Base-by-base conservation (phyloP, 1,140 invertebrate genomes). In the Drosophila bocqueti region DNA sequence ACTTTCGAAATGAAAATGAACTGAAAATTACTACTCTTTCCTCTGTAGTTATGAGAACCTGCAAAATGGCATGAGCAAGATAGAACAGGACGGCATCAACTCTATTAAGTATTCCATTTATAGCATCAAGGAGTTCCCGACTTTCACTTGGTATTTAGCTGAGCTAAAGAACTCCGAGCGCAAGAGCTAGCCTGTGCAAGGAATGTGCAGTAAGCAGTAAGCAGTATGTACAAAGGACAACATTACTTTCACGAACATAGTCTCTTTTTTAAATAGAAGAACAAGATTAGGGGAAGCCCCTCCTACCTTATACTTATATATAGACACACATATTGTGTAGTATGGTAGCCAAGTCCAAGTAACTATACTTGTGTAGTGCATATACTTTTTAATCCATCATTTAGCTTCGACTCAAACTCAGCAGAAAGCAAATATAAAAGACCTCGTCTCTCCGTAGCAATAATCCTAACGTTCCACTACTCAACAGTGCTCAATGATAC, bases 71-170 rank as follows among this genome's bases (percentile, higher is more conserved):
- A 96, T 96, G 79, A 96, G 96, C 87, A 95, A 96, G 83, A 98
- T 96, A 93, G 95, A 95, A 68, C 96, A 95, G 49, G 98, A 99
- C 91, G 98, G 98, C 13, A 94, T 99, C 24, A 97, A 95, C 76
- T 97, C 95, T 83, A 95, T 98, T n/a, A 95, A 97, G 73, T 99
- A 99, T 93, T 95, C 96, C 73, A 79, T 97, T 40, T 93, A 96
- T 38, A 94, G 96, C 66, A 94, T 96, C 26, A 94, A 96, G 71
- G 94, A 96, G 59, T 94, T 95, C 43, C 95, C 95, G 76, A 93
- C 97, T 2, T 97, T 96, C 93, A 97, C 96, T 24, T 96, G 96
- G 95, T 93, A 97, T 18, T 87, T 96, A 63, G 96, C 96, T 16
- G 95, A 96, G 84, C 81, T 96, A 68, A 91, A 93, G 76, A 90